Evolutionary conservation across 1,140 invertebrate genomes (phyloP).

Genomic region (Leptinotarsa texana): DNA sequence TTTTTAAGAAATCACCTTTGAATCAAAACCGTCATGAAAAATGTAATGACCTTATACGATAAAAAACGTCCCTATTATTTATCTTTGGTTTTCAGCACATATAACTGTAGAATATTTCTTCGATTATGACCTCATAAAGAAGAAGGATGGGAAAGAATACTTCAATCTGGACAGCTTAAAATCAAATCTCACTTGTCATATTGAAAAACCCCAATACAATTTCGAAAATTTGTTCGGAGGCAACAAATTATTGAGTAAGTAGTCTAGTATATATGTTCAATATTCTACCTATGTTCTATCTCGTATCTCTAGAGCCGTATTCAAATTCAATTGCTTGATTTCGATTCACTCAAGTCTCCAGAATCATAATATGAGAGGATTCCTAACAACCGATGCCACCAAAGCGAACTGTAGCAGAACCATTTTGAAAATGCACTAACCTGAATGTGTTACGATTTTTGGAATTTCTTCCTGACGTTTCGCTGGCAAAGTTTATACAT

Average conservation of each 20-base stretch:
- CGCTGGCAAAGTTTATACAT: too few species aligned
- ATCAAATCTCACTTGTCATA: constrained; percentile 63
- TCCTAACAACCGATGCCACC: too few species aligned
- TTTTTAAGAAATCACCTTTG: too few species aligned
- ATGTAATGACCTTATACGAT: too few species aligned
- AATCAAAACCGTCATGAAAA: too few species aligned
- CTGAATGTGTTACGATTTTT: too few species aligned
- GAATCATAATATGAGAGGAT: too few species aligned
- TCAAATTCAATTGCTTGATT: neutral
- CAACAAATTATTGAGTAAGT: constrained; percentile 60
- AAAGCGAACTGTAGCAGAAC: too few species aligned
- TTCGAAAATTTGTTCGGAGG: constrained; percentile 64
- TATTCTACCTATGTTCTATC: constrained; percentile 1
- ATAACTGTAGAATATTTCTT: constrained; percentile 64
- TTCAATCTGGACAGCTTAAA: constrained; percentile 57
- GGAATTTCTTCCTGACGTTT: too few species aligned
- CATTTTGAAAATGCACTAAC: too few species aligned
- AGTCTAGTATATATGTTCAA: neutral
- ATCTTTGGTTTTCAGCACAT: constrained; percentile 20
- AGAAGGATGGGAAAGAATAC: constrained; percentile 62
- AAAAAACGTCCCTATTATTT: neutral
- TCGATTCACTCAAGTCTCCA: too few species aligned
- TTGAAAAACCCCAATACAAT: constrained; percentile 57
- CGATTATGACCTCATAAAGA: constrained; percentile 56
- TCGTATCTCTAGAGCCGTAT: neutral